These are phyloP conservation scores for Perizoma affinitatum DNA, from an alignment of 2,888 invertebrate species.

Conservation along the genomic window DNA sequence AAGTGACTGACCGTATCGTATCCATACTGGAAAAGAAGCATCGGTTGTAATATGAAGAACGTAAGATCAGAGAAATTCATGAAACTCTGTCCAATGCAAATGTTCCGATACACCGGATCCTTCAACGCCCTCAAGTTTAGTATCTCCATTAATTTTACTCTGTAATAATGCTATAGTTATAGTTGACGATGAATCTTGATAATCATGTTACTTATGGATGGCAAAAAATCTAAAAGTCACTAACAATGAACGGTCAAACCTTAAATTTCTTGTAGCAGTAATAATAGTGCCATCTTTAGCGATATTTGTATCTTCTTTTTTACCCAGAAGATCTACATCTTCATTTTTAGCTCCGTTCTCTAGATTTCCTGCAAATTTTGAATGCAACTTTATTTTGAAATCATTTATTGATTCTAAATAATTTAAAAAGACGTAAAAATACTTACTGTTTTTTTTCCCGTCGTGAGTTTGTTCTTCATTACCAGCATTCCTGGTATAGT, in stretches of 20 bases:
- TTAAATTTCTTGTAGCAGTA: conserved; percentile 18
- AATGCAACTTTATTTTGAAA: conserved; percentile 10
- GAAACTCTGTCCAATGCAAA: conserved; percentile 85
- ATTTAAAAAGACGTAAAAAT: conserved; percentile 51
- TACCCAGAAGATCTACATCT: conserved; percentile 52
- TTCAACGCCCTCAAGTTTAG: conserved; percentile 78
- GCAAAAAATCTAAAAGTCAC: too few species aligned
- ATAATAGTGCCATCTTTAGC: conserved; percentile 6
- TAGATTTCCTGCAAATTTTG: conserved; percentile 51
- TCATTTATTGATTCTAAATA: conserved; percentile 26
- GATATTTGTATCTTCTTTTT: conserved; percentile 31
- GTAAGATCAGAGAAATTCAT: conserved; percentile 85
- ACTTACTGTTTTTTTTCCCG: conserved; percentile 68
- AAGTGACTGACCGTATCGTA: conserved; percentile 65
- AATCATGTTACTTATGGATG: too few species aligned
- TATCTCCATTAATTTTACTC: conserved; percentile 57
- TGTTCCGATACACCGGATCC: conserved; percentile 82
- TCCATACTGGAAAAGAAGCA: conserved; percentile 84
- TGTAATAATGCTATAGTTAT: conserved; percentile 32
- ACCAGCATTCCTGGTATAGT: conserved; percentile 83
- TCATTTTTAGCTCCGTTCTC: conserved; percentile 49
- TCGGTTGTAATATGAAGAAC: conserved; percentile 86
- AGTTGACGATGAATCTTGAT: too few species aligned
- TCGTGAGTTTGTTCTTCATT: conserved; percentile 68
- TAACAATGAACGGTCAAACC: conserved; percentile 6